A percentile compares a stretch with the other conserved stretches of the same genome.
Conservation (phyloP, 2,797 vertebrate species). For the Sebastiscus albofasciatus region DNA sequence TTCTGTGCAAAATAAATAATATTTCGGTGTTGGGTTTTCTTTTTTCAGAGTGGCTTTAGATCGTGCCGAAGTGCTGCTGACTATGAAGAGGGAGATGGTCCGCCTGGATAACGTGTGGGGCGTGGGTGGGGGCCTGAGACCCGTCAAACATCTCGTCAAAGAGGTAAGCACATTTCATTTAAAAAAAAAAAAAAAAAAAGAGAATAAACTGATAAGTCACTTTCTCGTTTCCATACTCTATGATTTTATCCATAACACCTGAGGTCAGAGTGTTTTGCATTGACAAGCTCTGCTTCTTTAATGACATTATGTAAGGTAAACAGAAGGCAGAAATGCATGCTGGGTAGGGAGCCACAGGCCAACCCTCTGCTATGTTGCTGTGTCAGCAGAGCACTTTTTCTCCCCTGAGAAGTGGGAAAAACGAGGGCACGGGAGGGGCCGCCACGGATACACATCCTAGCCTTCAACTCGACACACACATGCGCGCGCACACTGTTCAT, state of each 20-base stretch:
- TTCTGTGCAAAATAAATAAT: neutral
- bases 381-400: constrained; percentile 58
- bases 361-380: constrained; percentile 40
- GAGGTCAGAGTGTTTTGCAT: neutral
- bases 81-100: constrained; percentile 88
- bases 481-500: neutral
- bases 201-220: neutral
- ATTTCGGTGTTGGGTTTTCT: neutral
- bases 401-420: constrained; percentile 26
- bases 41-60: constrained; percentile 86
- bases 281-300: constrained; percentile 1
- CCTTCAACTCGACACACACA: neutral
- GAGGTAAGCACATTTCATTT: constrained; percentile 76
- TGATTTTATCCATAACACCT: neutral
- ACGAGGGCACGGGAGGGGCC: neutral
- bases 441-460: neutral
- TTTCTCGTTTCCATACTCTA: neutral
- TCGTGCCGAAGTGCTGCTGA: constrained; percentile 86
- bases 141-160: constrained; percentile 90
- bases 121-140: constrained; percentile 89
- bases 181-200: neutral
- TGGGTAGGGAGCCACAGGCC: constrained; percentile 52
- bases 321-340: constrained; percentile 61
- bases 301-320: constrained; percentile 49
- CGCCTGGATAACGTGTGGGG: constrained; percentile 92